Base-by-base conservation (phyloP, 1,140 invertebrate species). In the Hormaphis cornu region DNA sequence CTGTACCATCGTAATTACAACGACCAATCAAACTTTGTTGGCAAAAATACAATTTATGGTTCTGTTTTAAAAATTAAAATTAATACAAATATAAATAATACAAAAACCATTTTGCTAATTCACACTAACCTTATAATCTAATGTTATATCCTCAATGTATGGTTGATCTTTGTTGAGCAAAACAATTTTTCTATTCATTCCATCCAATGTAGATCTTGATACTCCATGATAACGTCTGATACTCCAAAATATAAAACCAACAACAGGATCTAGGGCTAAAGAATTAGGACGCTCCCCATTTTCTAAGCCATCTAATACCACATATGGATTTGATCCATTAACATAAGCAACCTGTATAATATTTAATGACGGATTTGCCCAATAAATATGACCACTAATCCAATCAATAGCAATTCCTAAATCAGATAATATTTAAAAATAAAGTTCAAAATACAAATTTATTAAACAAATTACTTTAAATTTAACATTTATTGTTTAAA, bases 11-110 rank as follows among this genome's bases (percentile, higher is more conserved):
- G 73, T 83, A 82, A 70, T 80, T 77, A 7, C 82, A 74, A 70
- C 70, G 77, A 71, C 86, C 82, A 40, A 89, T 81, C 0, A 77
- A 77, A 0, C 77, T 78, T 83, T 87, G 87, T 75, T 95, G 91
- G 33, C 86, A 90, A 90, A 92, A 96, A 75, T 87, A 96, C 1
- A 97, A 75, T 8, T 81, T 83, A 77, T 93, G 69, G 69, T 76
- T 74, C 76, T 78, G 69, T 30, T 71, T 74, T 46, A 53, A 59
- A 69, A 69, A 46, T 44, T 22, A 7, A 37, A 44, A 33, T 18
- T 30, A 16, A 77, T 73, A 58, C 75, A 75, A 1, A 71, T 74
- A 72, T 18, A 54, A 20, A 70, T 14, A 30, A 14, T n/a, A n/a
- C n/a, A n/a, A 28, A 20, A 20, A 53, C 0, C 16, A 33, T 66